Percentiles rank a stretch among this genome's conserved stretches.
phyloP scores from a whole-genome alignment of 64 coral and sea anemone species.

The Montipora sp. region DNA sequence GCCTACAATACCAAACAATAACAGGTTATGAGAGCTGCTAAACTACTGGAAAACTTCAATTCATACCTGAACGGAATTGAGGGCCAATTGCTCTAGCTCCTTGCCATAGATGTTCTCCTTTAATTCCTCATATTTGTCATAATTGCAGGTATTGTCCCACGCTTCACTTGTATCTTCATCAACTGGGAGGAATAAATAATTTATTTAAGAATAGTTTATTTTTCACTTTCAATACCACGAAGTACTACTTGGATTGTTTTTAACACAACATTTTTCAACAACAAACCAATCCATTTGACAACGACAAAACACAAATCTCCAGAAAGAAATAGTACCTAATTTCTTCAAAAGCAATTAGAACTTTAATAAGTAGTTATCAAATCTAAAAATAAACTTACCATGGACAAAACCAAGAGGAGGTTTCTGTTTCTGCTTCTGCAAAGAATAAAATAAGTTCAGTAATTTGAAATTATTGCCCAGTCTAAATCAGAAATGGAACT shows the following conservation, averaged over 20 bases:
- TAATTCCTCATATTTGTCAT: constrained; percentile 76
- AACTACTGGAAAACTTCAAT: too few relatives aligned
- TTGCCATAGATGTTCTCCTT: constrained; percentile 81
- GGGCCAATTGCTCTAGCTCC: constrained; percentile 65
- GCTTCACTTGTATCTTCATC: constrained; percentile 88
- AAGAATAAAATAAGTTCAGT: not conserved
- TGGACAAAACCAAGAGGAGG: constrained; percentile 52
- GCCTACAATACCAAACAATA: too few relatives aligned
- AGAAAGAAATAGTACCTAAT: too few relatives aligned
- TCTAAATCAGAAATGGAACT: too few relatives aligned
- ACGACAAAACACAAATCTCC: too few relatives aligned
- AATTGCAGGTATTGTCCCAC: constrained; percentile 76
- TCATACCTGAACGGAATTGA: constrained; percentile 69
- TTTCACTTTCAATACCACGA: too few relatives aligned
- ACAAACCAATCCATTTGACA: too few relatives aligned
- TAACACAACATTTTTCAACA: too few relatives aligned
- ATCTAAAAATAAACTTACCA: constrained; percentile 20
- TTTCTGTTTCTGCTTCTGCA: constrained; percentile 63
- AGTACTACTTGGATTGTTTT: not conserved
- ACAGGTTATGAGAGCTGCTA: too few relatives aligned
- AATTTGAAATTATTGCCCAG: not conserved
- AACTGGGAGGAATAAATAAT: constrained; percentile 46
- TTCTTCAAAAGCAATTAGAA: not conserved
- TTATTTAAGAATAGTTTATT: too few relatives aligned
- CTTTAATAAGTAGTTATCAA: not conserved